Conservation (phyloP, 2,797 vertebrate genomes). For the Psittacula echo region DNA sequence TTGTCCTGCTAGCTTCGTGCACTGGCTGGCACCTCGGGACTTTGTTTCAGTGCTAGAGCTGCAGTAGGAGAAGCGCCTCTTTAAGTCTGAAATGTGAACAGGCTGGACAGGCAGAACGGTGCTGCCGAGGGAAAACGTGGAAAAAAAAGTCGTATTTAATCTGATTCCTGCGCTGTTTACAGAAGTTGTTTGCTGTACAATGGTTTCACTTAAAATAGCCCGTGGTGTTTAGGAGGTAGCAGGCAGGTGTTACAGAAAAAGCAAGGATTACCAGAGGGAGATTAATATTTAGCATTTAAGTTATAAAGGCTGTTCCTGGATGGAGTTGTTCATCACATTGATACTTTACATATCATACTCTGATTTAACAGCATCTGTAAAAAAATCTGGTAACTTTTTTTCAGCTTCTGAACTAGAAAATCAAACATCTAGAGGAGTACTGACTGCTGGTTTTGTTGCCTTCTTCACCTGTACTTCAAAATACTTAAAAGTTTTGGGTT, state of each 20-base stretch:
- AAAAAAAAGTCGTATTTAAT: not conserved
- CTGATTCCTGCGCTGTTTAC: accelerated
- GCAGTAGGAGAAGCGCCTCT: accelerated
- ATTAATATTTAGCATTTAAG: not conserved
- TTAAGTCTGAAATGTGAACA: not conserved
- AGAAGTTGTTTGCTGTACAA: accelerated
- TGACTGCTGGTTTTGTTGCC: not conserved
- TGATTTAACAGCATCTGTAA: not conserved
- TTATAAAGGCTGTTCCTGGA: not conserved
- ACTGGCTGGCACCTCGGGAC: accelerated
- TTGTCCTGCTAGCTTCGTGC: accelerated
- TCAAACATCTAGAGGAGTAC: not conserved
- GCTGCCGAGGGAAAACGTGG: not conserved
- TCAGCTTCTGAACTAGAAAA: not conserved
- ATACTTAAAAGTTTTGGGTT: not conserved
- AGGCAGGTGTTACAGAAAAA: not conserved
- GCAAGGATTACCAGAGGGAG: not conserved
- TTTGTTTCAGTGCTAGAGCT: not conserved
- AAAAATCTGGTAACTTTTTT: not conserved
- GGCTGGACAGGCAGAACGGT: accelerated
- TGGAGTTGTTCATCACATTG: accelerated
- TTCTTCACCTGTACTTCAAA: not conserved
- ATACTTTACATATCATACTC: accelerated
- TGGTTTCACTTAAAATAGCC: not conserved
- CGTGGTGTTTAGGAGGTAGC: accelerated